Evolutionary conservation across 2,797 vertebrate genomes (phyloP).

Genomic region (Cercopithecus neglectus): DNA sequence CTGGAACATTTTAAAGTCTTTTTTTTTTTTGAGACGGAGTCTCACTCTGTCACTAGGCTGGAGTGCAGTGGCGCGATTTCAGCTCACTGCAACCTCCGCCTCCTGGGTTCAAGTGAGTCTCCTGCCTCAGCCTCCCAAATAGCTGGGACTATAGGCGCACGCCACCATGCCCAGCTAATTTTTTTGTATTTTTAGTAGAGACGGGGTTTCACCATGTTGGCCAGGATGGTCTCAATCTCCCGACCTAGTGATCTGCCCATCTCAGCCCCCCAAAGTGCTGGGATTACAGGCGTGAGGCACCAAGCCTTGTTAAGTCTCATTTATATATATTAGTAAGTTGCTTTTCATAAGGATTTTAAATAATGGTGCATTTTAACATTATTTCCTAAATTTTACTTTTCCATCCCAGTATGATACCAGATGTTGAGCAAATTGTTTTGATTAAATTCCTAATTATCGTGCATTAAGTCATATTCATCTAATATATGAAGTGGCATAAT

Average conservation of each 20-base stretch:
- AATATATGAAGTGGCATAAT: background rate
- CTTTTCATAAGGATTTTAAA: constrained; percentile 24
- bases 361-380: background rate
- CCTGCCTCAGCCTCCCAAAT: no score
- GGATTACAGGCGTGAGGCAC: background rate
- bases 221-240: no score
- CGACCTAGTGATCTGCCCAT: no score
- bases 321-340: background rate
- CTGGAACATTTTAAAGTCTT: background rate
- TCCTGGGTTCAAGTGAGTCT: no score
- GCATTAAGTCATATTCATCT: background rate
- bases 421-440: background rate
- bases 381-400: constrained; percentile 4
- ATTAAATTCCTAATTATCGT: background rate
- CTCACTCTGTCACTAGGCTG: no score
- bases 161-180: no score
- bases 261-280: background rate
- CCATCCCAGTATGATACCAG: background rate
- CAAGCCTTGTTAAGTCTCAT: background rate
- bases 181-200: no score
- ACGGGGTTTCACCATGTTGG: no score
- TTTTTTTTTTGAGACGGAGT: no score
- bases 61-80: no score
- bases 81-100: no score
- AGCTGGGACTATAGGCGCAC: no score